phyloP scores from a whole-genome alignment of 2,113 vertebrate genomes.

The Panthera leo region DNA sequence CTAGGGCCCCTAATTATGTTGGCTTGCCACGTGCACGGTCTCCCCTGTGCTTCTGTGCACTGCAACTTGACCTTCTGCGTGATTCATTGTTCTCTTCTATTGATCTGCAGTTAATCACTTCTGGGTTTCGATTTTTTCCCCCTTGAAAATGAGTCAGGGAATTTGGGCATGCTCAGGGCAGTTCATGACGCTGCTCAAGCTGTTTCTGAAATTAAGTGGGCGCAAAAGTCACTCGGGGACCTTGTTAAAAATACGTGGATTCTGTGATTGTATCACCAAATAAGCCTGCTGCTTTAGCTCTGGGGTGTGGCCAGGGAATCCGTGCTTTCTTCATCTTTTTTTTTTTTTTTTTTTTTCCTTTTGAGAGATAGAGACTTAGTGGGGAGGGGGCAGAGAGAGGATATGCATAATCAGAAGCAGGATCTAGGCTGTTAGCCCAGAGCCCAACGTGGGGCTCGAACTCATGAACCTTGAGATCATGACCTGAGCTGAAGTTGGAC shows the following conservation, averaged over 20 bases:
- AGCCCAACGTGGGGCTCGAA: too few relatives aligned
- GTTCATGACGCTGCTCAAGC: neutral
- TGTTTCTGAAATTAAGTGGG: neutral
- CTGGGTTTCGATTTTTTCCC: slow-evolving; percentile 37
- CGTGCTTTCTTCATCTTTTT: neutral
- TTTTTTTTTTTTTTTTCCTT: too few relatives aligned
- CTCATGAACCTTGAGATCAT: too few relatives aligned
- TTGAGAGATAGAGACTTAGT: too few relatives aligned
- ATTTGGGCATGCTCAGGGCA: neutral
- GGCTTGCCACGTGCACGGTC: rapidly evolving
- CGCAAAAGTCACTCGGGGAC: neutral
- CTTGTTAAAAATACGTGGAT: neutral
- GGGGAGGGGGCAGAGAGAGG: too few relatives aligned
- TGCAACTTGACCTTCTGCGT: neutral
- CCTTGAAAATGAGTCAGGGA: neutral
- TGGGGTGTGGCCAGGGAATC: neutral
- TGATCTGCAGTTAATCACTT: slow-evolving; percentile 61
- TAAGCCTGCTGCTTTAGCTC: neutral
- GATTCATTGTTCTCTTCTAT: slow-evolving; percentile 27
- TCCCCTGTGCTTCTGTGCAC: neutral
- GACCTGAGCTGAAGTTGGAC: too few relatives aligned
- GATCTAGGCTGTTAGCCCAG: too few relatives aligned
- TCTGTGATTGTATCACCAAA: neutral
- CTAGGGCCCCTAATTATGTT: neutral
- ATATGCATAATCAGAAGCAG: too few relatives aligned